Percentiles rank a stretch among this genome's conserved stretches.
Evolutionary conservation across 2,113 vertebrate genomes (phyloP).

Genomic region (Panthera leo): DNA sequence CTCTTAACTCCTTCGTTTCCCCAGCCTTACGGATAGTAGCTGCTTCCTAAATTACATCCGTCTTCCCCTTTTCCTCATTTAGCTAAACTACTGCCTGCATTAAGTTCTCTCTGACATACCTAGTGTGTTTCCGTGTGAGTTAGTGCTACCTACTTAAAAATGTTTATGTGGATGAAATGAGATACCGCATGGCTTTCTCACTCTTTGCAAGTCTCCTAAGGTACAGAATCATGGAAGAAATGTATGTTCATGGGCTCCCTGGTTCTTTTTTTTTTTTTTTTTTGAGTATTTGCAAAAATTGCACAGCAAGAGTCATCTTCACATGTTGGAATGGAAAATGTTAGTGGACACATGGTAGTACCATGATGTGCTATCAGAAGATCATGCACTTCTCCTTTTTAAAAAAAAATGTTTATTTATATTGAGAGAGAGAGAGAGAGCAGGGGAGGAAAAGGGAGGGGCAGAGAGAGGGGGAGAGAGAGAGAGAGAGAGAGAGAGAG

Average conservation of each 20-base stretch:
- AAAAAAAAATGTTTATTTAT: no score
- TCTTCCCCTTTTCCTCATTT: not conserved
- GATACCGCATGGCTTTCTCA: not conserved
- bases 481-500: no score
- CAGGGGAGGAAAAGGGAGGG: no score
- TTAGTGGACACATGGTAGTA: not conserved
- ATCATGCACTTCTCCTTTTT: not conserved
- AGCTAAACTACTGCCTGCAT: not conserved
- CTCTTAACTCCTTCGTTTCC: not conserved
- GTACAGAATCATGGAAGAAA: not conserved
- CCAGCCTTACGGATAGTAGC: not conserved
- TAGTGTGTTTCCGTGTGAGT: not conserved
- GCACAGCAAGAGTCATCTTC: not conserved
- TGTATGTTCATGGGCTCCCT: not conserved
- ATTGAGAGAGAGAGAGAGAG: no score
- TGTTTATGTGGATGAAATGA: not conserved
- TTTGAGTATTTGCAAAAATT: not conserved
- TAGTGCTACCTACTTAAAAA: not conserved
- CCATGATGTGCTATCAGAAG: not conserved
- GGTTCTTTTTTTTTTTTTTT: not conserved
- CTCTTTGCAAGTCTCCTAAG: not conserved
- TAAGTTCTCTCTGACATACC: not conserved
- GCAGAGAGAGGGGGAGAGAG: rapidly evolving
- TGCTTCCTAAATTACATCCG: not conserved
- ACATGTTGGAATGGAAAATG: not conserved